Percentiles rank a stretch among this genome's conserved stretches.
Conservation (phyloP, 2,113 vertebrate species). For the Prionailurus bengalensis region DNA sequence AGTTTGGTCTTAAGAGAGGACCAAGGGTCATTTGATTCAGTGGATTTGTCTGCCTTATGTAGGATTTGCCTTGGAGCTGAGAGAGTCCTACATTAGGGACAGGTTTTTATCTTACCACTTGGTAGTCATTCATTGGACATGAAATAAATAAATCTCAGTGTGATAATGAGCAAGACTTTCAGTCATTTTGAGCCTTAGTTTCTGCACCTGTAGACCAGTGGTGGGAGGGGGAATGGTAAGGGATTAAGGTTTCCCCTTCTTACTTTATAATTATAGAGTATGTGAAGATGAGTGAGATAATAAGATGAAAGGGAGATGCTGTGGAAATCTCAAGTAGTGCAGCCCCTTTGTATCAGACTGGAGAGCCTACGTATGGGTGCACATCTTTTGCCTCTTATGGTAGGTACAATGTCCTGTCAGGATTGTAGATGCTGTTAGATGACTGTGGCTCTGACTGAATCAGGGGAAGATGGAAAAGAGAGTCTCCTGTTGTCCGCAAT, state of each 20-base stretch:
- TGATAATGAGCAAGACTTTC: constrained; percentile 20
- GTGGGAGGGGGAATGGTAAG: background rate
- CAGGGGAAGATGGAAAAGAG: background rate
- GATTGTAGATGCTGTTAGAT: background rate
- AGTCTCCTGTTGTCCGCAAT: background rate
- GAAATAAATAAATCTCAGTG: background rate
- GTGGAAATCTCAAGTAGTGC: background rate
- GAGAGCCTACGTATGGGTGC: background rate
- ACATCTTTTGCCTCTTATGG: background rate
- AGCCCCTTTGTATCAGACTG: background rate
- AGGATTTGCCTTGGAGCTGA: background rate
- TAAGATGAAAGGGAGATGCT: background rate
- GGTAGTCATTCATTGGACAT: background rate
- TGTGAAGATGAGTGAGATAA: background rate
- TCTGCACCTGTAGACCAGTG: background rate
- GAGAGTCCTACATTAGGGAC: background rate
- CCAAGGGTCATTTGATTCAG: background rate
- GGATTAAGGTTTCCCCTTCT: background rate
- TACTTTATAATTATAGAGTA: background rate
- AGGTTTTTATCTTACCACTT: background rate
- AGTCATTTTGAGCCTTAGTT: background rate
- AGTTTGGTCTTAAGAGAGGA: background rate
- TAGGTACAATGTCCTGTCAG: background rate
- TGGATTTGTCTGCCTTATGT: background rate
- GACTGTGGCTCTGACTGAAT: background rate